A percentile compares a stretch with the other conserved stretches of the same genome.
Conservation (phyloP, 2,797 vertebrate species). For the Peromyscus nudipes region DNA sequence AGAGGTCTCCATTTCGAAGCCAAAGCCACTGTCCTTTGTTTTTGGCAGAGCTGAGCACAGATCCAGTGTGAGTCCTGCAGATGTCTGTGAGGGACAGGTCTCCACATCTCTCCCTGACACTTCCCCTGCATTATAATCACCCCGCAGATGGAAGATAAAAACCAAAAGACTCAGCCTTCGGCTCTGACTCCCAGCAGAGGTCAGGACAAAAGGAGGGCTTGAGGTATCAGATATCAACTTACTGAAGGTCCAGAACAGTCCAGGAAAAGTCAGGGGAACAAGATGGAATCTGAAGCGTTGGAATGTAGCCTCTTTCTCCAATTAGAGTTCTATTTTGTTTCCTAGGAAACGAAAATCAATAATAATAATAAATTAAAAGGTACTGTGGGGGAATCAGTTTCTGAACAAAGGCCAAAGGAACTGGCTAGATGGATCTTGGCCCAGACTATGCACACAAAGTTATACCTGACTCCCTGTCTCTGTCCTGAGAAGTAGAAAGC, state of each 20-base stretch:
- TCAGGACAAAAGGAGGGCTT: conserved; percentile 32
- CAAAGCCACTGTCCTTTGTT: conserved; percentile 75
- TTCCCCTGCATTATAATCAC: conserved; percentile 60
- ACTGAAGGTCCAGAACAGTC: background rate
- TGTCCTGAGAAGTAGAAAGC: background rate
- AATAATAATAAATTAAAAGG: conserved; percentile 37
- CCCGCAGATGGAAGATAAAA: conserved; percentile 69
- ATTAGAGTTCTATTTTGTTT: conserved; percentile 63
- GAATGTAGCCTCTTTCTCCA: conserved; percentile 32
- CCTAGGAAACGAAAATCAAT: conserved; percentile 75
- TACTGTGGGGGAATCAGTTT: background rate
- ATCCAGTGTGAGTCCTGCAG: conserved; percentile 49
- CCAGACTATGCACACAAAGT: background rate
- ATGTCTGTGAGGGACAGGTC: conserved; percentile 70
- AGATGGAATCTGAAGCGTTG: conserved; percentile 14
- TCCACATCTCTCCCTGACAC: conserved; percentile 47
- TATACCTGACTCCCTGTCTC: background rate
- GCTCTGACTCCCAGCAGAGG: conserved; percentile 47
- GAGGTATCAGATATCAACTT: background rate
- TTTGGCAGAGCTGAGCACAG: conserved; percentile 62
- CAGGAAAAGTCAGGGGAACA: background rate
- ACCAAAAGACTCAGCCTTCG: background rate
- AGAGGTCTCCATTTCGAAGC: conserved; percentile 41
- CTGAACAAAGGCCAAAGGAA: conserved; percentile 5
- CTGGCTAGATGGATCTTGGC: conserved; percentile 52